A percentile compares a stretch with the other conserved stretches of the same genome.
These are phyloP conservation scores for Naso thynnoides DNA, from an alignment of 2,797 vertebrate species.

Conservation along the genomic window DNA sequence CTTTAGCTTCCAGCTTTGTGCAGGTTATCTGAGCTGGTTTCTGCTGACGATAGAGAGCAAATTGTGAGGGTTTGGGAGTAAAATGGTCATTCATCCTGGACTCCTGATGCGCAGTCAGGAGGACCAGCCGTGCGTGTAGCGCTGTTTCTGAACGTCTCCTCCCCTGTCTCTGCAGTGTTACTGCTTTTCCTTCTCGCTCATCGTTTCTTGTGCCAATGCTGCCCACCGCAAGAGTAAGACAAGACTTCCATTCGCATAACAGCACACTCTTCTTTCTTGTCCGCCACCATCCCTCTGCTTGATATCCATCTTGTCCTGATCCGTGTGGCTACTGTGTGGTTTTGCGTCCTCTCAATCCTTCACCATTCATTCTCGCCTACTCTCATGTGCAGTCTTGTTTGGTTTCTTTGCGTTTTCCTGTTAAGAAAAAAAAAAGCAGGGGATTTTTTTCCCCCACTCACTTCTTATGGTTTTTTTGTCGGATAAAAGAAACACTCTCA, in stretches of 20 bases:
- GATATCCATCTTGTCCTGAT: conserved; percentile 74
- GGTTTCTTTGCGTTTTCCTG: conserved; percentile 63
- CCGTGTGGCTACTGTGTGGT: conserved; percentile 50
- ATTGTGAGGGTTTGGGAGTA: conserved; percentile 46
- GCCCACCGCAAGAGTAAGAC: conserved; percentile 76
- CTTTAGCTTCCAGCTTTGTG: not conserved
- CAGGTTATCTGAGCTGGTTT: conserved; percentile 16
- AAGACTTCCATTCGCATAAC: conserved; percentile 67
- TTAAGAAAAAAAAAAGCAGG: conserved; percentile 45
- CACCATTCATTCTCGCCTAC: conserved; percentile 79
- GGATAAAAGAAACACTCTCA: conserved; percentile 13
- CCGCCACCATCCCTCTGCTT: conserved; percentile 64
- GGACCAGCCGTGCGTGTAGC: conserved; percentile 73
- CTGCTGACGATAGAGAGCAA: conserved; percentile 16
- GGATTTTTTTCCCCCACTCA: conserved; percentile 12
- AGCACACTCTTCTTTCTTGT: conserved; percentile 58
- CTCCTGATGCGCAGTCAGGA: conserved; percentile 80
- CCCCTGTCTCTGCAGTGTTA: conserved; percentile 83
- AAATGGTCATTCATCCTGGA: conserved; percentile 60
- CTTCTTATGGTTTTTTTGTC: conserved; percentile 11
- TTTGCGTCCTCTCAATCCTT: conserved; percentile 64
- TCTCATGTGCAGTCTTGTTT: conserved; percentile 70
- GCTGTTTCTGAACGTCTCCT: conserved; percentile 76
- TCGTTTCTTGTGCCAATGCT: conserved; percentile 71
- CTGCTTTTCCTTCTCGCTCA: conserved; percentile 69